Evolutionary conservation across 2,113 vertebrate genomes (phyloP).

Genomic region (Phyllostomus hastatus): DNA sequence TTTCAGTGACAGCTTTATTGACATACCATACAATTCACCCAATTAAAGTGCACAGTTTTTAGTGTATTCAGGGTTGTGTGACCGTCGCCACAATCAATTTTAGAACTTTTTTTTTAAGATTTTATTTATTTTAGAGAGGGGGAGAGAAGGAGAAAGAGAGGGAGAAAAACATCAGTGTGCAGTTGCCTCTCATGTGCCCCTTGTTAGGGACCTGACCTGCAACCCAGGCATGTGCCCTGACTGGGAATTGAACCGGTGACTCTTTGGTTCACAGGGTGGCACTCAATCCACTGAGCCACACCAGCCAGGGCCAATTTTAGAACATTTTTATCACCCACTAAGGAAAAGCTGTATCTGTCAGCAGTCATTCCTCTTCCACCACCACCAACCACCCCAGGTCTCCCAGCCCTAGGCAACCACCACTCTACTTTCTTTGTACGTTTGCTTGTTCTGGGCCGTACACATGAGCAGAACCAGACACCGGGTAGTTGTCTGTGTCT

Average conservation of each 20-base stretch:
- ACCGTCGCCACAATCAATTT: neutral
- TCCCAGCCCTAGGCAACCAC: neutral
- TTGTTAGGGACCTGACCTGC: too few species aligned
- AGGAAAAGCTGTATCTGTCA: neutral
- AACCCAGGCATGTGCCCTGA: too few species aligned
- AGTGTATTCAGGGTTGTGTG: neutral
- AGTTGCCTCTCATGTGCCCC: too few species aligned
- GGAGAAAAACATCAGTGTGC: too few species aligned
- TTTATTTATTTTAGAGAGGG: too few species aligned
- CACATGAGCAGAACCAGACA: neutral
- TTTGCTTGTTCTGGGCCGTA: neutral
- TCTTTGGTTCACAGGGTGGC: too few species aligned
- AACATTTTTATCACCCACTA: neutral
- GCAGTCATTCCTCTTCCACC: neutral
- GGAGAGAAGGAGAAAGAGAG: too few species aligned
- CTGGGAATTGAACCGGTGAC: too few species aligned
- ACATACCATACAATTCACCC: neutral
- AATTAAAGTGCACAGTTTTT: neutral
- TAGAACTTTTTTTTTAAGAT: too few species aligned
- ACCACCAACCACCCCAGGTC: neutral
- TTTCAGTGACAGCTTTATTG: neutral
- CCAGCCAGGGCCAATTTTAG: too few species aligned
- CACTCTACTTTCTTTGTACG: neutral
- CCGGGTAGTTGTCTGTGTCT: neutral
- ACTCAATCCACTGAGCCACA: too few species aligned